Base-by-base conservation (phyloP, 2,888 invertebrate genomes). In the Phortica magna region DNA sequence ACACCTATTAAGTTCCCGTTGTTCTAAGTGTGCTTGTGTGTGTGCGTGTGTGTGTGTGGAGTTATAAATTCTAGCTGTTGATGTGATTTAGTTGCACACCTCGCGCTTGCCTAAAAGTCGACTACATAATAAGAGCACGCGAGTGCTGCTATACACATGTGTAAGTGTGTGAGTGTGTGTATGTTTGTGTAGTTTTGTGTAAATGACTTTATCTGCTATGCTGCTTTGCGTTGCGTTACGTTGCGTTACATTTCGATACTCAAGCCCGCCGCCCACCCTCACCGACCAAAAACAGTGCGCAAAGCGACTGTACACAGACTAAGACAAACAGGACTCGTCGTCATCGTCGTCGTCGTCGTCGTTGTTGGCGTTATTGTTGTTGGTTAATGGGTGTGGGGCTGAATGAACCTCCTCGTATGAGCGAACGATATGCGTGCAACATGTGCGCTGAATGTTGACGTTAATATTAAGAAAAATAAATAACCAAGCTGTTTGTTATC, bases 401-500 rank as follows among this genome's bases (percentile, higher is more conserved):
- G 64, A 14, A 39, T 22, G 64, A 4, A 39, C 4, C 6, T 22
- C 9, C 2, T 19, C 19, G 61, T 17, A 14, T 22, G 22, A 61
- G 70, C 70, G 9, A 17, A 53, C 55, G 70, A 55, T 55, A 71
- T 86, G 88, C 88, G 88, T 86, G 86, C 86, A 86, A 86, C 86
- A 86, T 86, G 86, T 86, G 88, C 86, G 86, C 86, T 84, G 84
- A 88, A 86, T 87, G 88, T 86, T 86, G 88, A 86, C 86, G 86
- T 87, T 86, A 86, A 86, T 86, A 86, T 86, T 87, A 87, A 87
- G 84, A 86, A 81, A 86, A 86, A 86, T 87, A 86, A 87, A 86
- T 86, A 86, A 86, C 85, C 86, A 81, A 85, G 86, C 84, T 84
- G 87, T 85, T 87, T 85, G 85, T 83, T 85, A 87, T 85, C 85